Evolutionary conservation across 2,888 invertebrate genomes (phyloP).

Genomic region (Abrostola triplasia): DNA sequence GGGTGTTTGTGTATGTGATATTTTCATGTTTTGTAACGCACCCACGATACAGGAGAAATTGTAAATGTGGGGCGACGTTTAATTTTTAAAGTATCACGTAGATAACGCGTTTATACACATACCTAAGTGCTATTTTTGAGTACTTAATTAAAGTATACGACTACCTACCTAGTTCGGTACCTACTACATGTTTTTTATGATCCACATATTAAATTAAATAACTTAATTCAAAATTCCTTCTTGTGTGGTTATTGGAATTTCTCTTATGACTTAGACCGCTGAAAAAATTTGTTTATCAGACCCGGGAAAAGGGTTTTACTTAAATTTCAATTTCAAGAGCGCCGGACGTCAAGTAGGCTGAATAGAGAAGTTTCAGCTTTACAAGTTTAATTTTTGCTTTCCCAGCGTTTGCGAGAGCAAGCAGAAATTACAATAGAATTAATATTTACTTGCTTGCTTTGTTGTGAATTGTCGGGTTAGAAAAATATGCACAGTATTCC

Average conservation of each 20-base stretch:
- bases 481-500: slow-evolving; percentile 30
- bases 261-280: slow-evolving; percentile 35
- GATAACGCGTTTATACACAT: no score
- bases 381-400: slow-evolving; percentile 66
- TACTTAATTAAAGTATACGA: no score
- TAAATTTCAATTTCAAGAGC: slow-evolving; percentile 74
- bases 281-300: slow-evolving; percentile 64
- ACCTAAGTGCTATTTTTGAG: no score
- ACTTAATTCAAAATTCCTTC: not conserved
- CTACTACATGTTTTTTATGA: not conserved
- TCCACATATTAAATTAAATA: not conserved
- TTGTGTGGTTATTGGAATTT: slow-evolving; percentile 2
- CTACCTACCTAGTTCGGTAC: no score
- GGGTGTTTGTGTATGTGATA: no score
- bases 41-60: no score
- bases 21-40: no score
- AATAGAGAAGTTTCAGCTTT: slow-evolving; percentile 70
- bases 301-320: slow-evolving; percentile 68
- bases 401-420: slow-evolving; percentile 40
- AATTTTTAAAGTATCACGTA: no score
- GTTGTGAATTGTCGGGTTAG: slow-evolving; percentile 34
- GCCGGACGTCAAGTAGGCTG: slow-evolving; percentile 65
- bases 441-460: slow-evolving; percentile 53
- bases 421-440: slow-evolving; percentile 51
- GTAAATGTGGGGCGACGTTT: no score